Conservation (phyloP, 2,888 invertebrate species). For the Tetragonula carbonaria region DNA sequence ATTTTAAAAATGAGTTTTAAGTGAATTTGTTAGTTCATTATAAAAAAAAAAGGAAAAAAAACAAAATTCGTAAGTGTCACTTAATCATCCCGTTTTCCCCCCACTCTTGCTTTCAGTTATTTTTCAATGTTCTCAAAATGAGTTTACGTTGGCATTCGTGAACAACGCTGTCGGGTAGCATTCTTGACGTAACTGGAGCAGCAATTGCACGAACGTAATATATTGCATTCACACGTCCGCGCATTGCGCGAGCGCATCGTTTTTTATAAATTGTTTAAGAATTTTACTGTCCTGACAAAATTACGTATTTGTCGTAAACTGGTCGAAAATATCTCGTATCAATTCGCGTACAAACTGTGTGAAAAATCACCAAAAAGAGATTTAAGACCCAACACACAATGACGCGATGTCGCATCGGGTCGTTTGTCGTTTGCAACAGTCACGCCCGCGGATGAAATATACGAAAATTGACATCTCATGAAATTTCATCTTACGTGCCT, state of each 20-base stretch:
- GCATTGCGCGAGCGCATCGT: slow-evolving; percentile 28
- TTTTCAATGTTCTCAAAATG: slow-evolving; percentile 66
- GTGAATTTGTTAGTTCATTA: too few relatives aligned
- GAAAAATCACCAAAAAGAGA: neutral
- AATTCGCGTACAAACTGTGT: slow-evolving; percentile 6
- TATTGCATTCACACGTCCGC: slow-evolving; percentile 58
- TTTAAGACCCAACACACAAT: neutral
- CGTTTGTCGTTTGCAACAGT: neutral
- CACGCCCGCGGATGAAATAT: neutral
- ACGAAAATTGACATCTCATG: neutral
- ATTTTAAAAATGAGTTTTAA: neutral
- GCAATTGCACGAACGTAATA: slow-evolving; percentile 63
- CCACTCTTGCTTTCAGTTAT: slow-evolving; percentile 40
- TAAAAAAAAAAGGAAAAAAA: too few relatives aligned
- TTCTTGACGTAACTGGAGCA: slow-evolving; percentile 67
- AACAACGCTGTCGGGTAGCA: slow-evolving; percentile 65
- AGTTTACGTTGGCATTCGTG: slow-evolving; percentile 66
- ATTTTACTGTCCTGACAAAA: slow-evolving; percentile 6
- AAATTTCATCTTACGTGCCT: neutral
- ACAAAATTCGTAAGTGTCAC: neutral
- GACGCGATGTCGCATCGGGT: neutral
- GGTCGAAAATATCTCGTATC: slow-evolving; percentile 8
- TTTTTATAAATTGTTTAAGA: slow-evolving; percentile 54
- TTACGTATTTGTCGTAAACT: neutral
- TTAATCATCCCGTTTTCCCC: slow-evolving; percentile 1